Conservation (phyloP, 2,797 vertebrate genomes). For the Mycteria americana region DNA sequence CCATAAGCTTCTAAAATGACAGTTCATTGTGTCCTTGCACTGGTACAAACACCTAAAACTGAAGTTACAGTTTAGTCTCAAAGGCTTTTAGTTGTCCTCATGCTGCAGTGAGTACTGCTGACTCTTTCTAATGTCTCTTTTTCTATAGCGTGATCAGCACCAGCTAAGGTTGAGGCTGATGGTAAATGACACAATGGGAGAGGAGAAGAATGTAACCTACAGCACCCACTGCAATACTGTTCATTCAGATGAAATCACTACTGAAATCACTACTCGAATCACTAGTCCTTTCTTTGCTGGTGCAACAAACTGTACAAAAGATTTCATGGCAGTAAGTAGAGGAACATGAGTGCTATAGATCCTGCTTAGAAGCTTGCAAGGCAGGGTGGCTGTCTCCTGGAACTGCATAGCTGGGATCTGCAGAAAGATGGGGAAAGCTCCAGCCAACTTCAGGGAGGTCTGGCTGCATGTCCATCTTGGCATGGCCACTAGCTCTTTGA, state of each 20-base stretch:
- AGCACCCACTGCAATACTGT: conserved; percentile 23
- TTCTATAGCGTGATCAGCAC: conserved; percentile 38
- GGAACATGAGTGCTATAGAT: rapidly evolving
- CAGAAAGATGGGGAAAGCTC: neutral
- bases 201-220: neutral
- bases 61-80: neutral
- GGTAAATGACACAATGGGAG: neutral
- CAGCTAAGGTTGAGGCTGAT: conserved; percentile 42
- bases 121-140: neutral
- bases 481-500: neutral
- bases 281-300: neutral
- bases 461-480: neutral
- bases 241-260: neutral
- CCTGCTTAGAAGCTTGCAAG: neutral
- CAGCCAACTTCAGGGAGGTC: neutral
- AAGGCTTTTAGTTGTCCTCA: neutral
- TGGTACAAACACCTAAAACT: neutral
- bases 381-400: neutral
- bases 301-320: conserved; percentile 57
- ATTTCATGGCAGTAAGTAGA: conserved; percentile 73
- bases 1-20: neutral
- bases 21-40: neutral
- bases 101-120: neutral
- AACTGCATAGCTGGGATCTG: neutral
- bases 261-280: neutral